Evolutionary conservation across 2,113 vertebrate species (phyloP), one percentile per base, ranked within the genome.

Genomic region (Spermophilus dauricus): DNA sequence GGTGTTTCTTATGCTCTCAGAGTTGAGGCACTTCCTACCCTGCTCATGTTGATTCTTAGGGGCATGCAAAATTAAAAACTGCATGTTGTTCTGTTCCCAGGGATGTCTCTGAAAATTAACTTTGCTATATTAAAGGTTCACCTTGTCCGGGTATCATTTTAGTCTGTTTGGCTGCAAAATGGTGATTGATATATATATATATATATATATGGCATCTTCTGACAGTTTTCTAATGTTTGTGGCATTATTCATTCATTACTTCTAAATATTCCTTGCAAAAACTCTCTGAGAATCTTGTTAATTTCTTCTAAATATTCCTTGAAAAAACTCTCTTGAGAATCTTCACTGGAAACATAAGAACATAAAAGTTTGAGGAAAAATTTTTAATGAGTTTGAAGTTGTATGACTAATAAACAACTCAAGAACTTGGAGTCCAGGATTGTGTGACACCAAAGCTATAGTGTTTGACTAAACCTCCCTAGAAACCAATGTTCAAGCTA

Each of bases 91-190:
- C 39, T 48, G 39, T 92, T 17, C 58, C 20, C 63, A 92, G 82
- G 91, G 69, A 32, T 30, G 5, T 76, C 63, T 51, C 75, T 86
- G 86, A 78, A 91, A 76, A 84, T 28, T 3, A 58, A 56, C 48
- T 88, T 85, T 6, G 22, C 37, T 89, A 86, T n/a, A 65, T 26
- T 61, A 75, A 86, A 42, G 0, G 10, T 61, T 80, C 87, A 48
- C 32, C 30, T 81, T 86, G 48, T 90, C 75, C 32, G 39, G 22
- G 16, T 86, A 13, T 70, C 22, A 56, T 72, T 14, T 95, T 63
- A 75, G 86, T 95, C 78, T 75, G 4, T 84, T 86, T 53, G 93
- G 65, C 63, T 93, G 45, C 61, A 95, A 70, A 97, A 56, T 61
- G 77, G 58, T 42, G 48, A 45, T 45, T 45, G 42, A 42, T 42